Evolutionary conservation across 53 echinoderm and acorn worm species (phyloP).

Genomic region (Hippasteria phrygiana): DNA sequence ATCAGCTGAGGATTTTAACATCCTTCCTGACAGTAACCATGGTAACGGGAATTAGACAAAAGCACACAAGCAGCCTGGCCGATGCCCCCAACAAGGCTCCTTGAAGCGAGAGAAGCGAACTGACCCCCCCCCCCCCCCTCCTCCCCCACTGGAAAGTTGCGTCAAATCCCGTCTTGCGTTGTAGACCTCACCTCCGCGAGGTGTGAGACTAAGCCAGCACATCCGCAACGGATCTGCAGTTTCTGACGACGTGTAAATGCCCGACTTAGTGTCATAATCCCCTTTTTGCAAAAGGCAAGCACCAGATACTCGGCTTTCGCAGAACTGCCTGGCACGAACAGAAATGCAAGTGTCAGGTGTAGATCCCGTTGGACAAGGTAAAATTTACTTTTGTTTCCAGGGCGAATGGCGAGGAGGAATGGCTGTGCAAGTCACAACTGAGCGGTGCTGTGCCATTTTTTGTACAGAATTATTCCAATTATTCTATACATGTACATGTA

Average conservation of each 20-base stretch:
- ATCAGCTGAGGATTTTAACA: neutral
- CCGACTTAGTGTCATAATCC: slow-evolving; percentile 33
- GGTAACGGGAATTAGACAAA: neutral
- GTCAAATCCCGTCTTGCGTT: neutral
- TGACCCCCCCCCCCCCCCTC: neutral
- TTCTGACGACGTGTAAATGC: slow-evolving; percentile 38
- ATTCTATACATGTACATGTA: too few relatives aligned
- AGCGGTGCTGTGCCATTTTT: too few relatives aligned
- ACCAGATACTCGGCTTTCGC: neutral
- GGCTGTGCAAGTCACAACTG: too few relatives aligned
- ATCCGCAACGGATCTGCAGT: slow-evolving; percentile 15
- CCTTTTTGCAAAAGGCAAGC: slow-evolving; percentile 18
- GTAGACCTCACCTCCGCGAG: neutral
- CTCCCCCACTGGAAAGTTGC: neutral
- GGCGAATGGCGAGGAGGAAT: too few relatives aligned
- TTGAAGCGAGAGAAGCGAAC: neutral
- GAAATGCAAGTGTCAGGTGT: slow-evolving; percentile 18
- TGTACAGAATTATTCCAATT: too few relatives aligned
- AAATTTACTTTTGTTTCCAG: neutral
- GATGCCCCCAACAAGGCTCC: neutral
- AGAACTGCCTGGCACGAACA: slow-evolving; percentile 34
- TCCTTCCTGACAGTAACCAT: neutral
- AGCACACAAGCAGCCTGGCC: neutral
- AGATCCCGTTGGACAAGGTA: neutral
- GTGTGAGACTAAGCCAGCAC: neutral